Percentiles rank a stretch among this genome's conserved stretches.
Evolutionary conservation across 2,888 invertebrate genomes (phyloP).

Genomic region (Drosophila subsilvestris): DNA sequence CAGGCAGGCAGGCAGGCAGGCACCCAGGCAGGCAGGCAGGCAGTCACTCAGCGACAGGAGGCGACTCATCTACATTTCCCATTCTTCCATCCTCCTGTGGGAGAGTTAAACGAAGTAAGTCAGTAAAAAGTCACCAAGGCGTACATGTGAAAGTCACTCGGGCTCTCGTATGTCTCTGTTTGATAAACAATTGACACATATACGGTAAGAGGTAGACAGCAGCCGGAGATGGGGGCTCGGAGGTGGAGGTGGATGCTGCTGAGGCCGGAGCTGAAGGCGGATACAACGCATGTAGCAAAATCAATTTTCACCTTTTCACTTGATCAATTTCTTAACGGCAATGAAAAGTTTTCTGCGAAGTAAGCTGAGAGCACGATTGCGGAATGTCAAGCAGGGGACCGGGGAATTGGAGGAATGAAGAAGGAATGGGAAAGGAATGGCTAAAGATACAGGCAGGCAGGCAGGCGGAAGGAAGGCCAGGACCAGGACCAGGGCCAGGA

Average conservation of each 20-base stretch:
- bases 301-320: constrained; percentile 80
- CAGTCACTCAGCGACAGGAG: constrained; percentile 28
- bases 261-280: background rate
- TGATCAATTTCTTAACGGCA: constrained; percentile 80
- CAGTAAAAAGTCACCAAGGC: constrained; percentile 61
- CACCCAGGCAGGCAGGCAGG: background rate
- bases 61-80: constrained; percentile 8
- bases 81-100: constrained; percentile 10
- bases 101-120: constrained; percentile 58
- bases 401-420: background rate
- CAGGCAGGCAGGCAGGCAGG: constrained; percentile 8
- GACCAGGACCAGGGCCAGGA: background rate
- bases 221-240: background rate
- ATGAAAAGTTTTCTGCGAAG: constrained; percentile 70
- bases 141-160: constrained; percentile 50
- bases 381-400: constrained; percentile 65
- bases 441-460: no score
- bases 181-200: constrained; percentile 69
- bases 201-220: constrained; percentile 4
- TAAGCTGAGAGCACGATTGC: constrained; percentile 50
- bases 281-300: constrained; percentile 72
- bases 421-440: no score
- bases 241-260: background rate
- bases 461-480: background rate
- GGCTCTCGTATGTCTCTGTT: constrained; percentile 33